Percentiles rank a stretch among this genome's conserved stretches.
Evolutionary conservation across 1,140 invertebrate species (phyloP).

Genomic region (Episyrphus balteatus): DNA sequence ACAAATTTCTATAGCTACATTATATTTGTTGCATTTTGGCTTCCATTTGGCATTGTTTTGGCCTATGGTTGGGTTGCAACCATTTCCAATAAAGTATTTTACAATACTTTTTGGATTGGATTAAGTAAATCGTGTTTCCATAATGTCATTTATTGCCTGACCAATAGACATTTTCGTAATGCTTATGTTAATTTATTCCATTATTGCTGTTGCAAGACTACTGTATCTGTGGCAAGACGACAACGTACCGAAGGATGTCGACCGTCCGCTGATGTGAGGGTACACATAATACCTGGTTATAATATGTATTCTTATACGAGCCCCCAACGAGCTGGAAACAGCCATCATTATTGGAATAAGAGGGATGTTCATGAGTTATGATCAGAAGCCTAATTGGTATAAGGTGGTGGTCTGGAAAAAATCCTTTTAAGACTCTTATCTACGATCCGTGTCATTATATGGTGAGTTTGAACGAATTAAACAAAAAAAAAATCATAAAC

Average conservation of each 20-base stretch:
- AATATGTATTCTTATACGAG: conserved; percentile 58
- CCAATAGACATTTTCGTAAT: conserved; percentile 57
- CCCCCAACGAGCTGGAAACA: conserved; percentile 38
- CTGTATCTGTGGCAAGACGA: conserved; percentile 55
- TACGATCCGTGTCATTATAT: no score
- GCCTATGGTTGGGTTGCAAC: conserved; percentile 27
- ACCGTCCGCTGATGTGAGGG: conserved; percentile 53
- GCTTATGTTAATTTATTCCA: conserved; percentile 68
- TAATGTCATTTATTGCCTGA: conserved; percentile 53
- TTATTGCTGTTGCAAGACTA: conserved; percentile 74
- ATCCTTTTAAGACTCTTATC: no score
- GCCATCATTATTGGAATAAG: conserved; percentile 35
- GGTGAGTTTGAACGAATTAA: no score
- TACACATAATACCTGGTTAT: conserved; percentile 66
- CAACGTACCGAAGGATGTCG: conserved; percentile 40
- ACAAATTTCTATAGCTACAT: conserved; percentile 54
- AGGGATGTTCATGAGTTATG: conserved; percentile 50
- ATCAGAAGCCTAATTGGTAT: conserved; percentile 22
- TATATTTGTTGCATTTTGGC: conserved; percentile 53
- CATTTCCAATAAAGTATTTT: conserved; percentile 43
- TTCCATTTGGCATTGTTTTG: conserved; percentile 50
- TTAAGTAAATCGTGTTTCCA: conserved; percentile 57
- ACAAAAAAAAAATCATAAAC: no score
- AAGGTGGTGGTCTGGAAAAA: not conserved
- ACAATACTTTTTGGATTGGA: conserved; percentile 56